phyloP scores from a whole-genome alignment of 2,113 vertebrate species.

The Semicossyphus pulcher region DNA sequence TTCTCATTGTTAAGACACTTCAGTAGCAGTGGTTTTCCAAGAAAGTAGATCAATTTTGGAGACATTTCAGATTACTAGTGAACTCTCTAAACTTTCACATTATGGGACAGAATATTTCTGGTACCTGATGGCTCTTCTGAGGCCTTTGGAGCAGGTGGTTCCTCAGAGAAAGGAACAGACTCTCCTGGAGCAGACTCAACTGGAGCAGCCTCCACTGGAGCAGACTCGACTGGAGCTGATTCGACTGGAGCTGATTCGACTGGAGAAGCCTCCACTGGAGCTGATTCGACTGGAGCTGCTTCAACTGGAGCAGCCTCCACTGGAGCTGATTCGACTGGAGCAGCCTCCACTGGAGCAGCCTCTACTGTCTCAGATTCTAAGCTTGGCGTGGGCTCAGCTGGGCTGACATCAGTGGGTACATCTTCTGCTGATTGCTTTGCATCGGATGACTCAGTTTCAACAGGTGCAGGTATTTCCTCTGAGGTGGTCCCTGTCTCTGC shows the following conservation, averaged over 20 bases:
- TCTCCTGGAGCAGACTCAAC: neutral
- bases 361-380: conserved; percentile 9
- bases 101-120: neutral
- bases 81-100: neutral
- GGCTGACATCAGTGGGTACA: neutral
- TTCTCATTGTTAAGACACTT: too few species aligned
- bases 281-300: neutral
- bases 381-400: neutral
- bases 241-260: neutral
- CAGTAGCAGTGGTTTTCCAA: neutral
- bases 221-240: neutral
- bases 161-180: conserved; percentile 4
- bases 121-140: conserved; percentile 54
- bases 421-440: conserved; percentile 11
- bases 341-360: neutral
- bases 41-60: too few species aligned
- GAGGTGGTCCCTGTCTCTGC: conserved; percentile 22
- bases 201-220: neutral
- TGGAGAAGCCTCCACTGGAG: neutral
- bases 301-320: neutral
- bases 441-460: conserved; percentile 11
- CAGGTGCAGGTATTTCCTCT: conserved; percentile 23
- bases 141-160: conserved; percentile 10
- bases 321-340: neutral
- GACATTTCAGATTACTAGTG: neutral